Conservation (phyloP, 2,113 vertebrate genomes). For the Toxostoma redivivum region DNA sequence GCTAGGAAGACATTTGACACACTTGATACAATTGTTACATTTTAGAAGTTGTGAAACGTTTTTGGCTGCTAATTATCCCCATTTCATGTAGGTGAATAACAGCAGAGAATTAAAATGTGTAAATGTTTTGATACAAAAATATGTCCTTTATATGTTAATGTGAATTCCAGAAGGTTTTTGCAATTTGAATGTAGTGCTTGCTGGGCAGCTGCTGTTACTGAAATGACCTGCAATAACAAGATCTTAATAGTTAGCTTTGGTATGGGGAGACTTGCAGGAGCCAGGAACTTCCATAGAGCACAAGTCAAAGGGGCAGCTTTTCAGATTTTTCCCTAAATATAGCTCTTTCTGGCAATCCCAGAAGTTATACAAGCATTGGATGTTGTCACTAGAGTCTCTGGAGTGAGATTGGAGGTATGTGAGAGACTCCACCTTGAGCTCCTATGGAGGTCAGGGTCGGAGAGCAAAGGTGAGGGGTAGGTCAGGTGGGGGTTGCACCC, state of each 20-base stretch:
- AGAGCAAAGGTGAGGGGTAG: not conserved
- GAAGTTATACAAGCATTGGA: constrained; percentile 53
- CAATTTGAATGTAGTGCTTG: not conserved
- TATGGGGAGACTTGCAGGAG: constrained; percentile 42
- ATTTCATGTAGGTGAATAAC: not conserved
- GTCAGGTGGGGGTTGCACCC: not conserved
- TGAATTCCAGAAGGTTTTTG: constrained; percentile 12
- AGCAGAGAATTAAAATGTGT: not conserved
- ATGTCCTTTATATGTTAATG: constrained; percentile 24
- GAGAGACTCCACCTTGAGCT: constrained; percentile 15
- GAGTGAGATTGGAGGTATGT: not conserved
- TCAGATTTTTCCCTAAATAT: constrained; percentile 34
- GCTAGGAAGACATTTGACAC: not conserved
- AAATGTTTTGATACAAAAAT: not conserved
- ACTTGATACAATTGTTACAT: not conserved
- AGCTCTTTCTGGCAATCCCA: not conserved
- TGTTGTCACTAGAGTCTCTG: constrained; percentile 17
- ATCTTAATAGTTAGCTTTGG: constrained; percentile 11
- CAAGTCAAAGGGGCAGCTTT: constrained; percentile 23
- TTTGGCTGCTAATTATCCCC: not conserved
- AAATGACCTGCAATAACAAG: constrained; percentile 38
- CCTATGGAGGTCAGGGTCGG: not conserved
- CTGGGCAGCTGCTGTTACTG: constrained; percentile 16
- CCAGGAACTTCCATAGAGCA: constrained; percentile 37
- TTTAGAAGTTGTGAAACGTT: not conserved